Base-by-base conservation (phyloP, 2,888 invertebrate genomes). In the Orchesellides sinensis region DNA sequence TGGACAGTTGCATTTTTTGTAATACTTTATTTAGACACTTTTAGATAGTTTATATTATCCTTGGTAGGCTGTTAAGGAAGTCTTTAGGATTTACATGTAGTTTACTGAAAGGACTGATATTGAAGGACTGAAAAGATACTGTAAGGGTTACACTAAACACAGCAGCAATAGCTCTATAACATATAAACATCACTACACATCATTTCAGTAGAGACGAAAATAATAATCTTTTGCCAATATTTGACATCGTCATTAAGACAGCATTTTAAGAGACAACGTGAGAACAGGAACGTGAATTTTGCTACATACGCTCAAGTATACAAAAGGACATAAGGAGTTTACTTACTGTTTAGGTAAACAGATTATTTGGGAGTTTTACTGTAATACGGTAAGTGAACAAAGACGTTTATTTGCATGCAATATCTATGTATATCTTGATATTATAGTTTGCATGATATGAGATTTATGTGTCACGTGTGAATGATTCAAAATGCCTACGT, bases 91-190 rank as follows among this genome's bases (percentile, higher is more conserved):
- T 80, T 75, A 75, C 75, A 75, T 78, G 19, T 69, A 74, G 61
- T 68, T 73, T 81, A 81, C 81, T 81, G 81, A 81, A 81, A 81
- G 81, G 81, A 81, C 81, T 81, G 81, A 81, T 74, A 68, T 52
- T 23, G 81, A 81, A 73, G 81, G 81, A 81, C 81, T 81, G 81
- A 81, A 74, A 73, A 81, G 74, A 56, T 74, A 81, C 21, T 81
- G 70, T 80, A 80, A 81, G 81, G 74, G 69, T 66, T 81, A 68
- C 81, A 81, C 81, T 74, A 74, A 68, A 73, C 74, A 74, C 81
- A 81, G 74, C 74, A 81, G 73, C 68, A 72, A n/a, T n/a, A n/a
- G n/a, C n/a, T n/a, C n/a, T n/a, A n/a, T n/a, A n/a, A n/a, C n/a
- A n/a, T n/a, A n/a, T n/a, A n/a, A 81, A 77, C 74, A 81, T 81